Evolutionary conservation across 2,888 invertebrate genomes (phyloP), one percentile per base, ranked within the genome.

Genomic region (Conus canariensis): DNA sequence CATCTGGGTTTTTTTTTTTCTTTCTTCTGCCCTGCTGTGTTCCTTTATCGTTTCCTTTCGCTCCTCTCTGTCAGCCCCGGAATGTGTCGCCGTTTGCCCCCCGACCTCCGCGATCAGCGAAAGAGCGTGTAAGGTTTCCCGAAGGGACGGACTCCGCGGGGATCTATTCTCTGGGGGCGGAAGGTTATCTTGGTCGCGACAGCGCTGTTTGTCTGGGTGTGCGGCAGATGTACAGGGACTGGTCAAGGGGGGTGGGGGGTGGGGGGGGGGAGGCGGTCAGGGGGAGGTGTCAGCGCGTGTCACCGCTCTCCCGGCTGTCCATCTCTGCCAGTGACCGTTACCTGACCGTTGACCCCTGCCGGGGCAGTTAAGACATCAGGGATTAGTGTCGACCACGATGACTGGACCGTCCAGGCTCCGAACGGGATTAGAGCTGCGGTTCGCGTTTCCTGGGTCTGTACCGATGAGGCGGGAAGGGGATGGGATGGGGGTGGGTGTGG

Each of bases 241-340:
- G 77, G 14, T 30, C 30, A 30, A 30, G 6, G 45, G 77, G 30
- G 77, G 74, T 5, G n/a, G 25, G 22, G n/a, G 10, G 7, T 9
- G 74, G 74, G 10, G n/a, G 10, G 22, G 25, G 10, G 25, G 30
- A 1, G 5, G 30, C 77, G 77, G 45, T 45, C 22, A 70, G 25
- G 74, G 74, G 10, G n/a, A n/a, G 22, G 25, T 30, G 25, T 80
- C 45, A 10, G 30, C 77, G 77, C 77, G 77, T 80, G 77, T 80
- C 77, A 80, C 12, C 5, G 30, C 77, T 80, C 45, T 80, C 45
- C 30, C 16, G 30, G 30, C 77, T 30, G 77, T 80, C 77, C 77
- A 80, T 80, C 77, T 80, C 77, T 80, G 77, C 30, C 77, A 80
- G 30, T 80, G 77, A 30, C 77, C 77, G 77, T 80, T 80, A 80